These are phyloP conservation scores for Stegostoma tigrinum DNA, from an alignment of 2,113 vertebrate genomes.

Conservation along the genomic window DNA sequence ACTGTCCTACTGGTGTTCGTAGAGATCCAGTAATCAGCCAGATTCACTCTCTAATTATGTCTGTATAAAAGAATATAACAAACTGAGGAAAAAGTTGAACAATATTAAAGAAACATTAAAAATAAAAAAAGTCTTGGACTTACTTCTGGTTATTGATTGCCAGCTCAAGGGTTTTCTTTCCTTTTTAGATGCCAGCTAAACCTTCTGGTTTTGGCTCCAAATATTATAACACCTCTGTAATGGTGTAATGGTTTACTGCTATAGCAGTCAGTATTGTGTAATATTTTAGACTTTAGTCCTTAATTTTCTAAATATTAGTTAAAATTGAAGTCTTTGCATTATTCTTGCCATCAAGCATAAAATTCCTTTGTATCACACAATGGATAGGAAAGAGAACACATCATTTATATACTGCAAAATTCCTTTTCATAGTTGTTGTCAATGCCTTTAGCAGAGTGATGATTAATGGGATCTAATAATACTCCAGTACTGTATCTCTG, in stretches of 20 bases:
- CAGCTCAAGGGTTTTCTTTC: neutral
- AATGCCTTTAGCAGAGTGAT: constrained; percentile 98
- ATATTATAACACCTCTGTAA: constrained; percentile 15
- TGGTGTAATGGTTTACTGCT: constrained; percentile 9
- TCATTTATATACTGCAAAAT: constrained; percentile 99
- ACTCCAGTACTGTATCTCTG: constrained; percentile 99
- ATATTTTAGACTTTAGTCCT: constrained; percentile 2
- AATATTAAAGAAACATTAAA: neutral
- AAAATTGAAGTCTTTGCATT: constrained; percentile 24
- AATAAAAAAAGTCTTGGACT: neutral
- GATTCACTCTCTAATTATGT: too few species aligned
- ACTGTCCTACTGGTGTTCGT: neutral
- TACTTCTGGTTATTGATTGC: neutral
- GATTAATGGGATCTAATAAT: constrained; percentile 99
- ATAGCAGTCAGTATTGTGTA: neutral
- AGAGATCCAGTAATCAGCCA: neutral
- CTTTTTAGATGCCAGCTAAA: neutral
- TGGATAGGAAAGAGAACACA: constrained; percentile 63
- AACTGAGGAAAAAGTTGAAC: neutral
- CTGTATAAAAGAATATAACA: neutral
- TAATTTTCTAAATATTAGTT: constrained; percentile 31
- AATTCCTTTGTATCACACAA: constrained; percentile 99
- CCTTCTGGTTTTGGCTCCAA: neutral
- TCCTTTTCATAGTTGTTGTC: constrained; percentile 99
- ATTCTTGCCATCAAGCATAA: constrained; percentile 41